Base-by-base conservation (phyloP, 2,113 vertebrate genomes). In the Jaculus jaculus region DNA sequence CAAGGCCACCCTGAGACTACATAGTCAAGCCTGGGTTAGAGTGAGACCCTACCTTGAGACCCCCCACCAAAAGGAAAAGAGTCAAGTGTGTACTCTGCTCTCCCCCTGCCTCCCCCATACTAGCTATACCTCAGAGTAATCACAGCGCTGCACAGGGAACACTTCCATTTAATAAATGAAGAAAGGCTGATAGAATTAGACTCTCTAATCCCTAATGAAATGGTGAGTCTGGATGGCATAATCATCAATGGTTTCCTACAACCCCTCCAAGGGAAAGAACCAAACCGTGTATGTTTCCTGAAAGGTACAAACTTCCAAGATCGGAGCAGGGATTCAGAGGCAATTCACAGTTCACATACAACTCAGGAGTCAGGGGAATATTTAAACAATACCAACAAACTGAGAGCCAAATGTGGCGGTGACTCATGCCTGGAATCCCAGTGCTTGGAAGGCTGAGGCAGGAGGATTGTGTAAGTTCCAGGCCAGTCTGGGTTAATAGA, bases 161-260 rank as follows among this genome's bases (percentile, higher is more conserved):
- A 60, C 69, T 91, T 90, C 28, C n/a, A 82, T 37, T 23, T 58
- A 68, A 72, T 74, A 74, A 74, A 69, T 63, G 79, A 84, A 61
- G 54, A 82, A 82, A 78, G 58, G 54, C 8, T 47, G n/a, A 63
- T 10, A 72, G 58, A 87, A 79, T 66, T 68, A 80, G 37, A 84
- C n/a, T 66, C 66, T 68, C 60, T 86, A 71, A 39, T 71, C n/a
- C 63, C 81, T 94, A 77, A 86, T 58, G 47, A 82, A 85, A 89
- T 77, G 80, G 75, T 32, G 2, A 20, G 71, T 72, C 42, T 89
- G 47, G 60, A 58, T 47, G 12, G 71, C 61, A 89, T 72, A 60
- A 60, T 32, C 13, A 75, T 26, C 39, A 42, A 15, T 39, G 26
- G 34, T 42, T 83, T 24, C 34, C 73, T 16, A 78, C 24, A 82